Evolutionary conservation across 1,140 invertebrate genomes (phyloP).

Genomic region (Drosophila truncata): DNA sequence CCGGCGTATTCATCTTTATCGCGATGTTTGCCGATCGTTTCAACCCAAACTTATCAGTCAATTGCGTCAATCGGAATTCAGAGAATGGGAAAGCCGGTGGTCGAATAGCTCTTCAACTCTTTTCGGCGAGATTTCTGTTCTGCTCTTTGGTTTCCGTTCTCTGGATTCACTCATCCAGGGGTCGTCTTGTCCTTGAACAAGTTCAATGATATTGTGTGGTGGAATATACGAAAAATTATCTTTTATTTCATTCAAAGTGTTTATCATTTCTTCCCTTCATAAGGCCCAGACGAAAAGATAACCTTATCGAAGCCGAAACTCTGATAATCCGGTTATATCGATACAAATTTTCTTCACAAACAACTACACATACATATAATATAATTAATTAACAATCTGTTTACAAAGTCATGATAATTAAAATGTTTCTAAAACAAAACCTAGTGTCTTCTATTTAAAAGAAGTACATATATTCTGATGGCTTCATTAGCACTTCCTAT

Average conservation of each 20-base stretch:
- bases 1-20: slow-evolving; percentile 25
- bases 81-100: neutral
- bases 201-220: slow-evolving; percentile 65
- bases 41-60: slow-evolving; percentile 24
- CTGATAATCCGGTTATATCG: slow-evolving; percentile 19
- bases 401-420: neutral
- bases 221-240: slow-evolving; percentile 18
- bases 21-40: slow-evolving; percentile 29
- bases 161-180: slow-evolving; percentile 1
- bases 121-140: slow-evolving; percentile 1
- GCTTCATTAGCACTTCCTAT: neutral
- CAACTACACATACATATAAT: no score
- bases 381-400: neutral
- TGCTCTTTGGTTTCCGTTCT: slow-evolving; percentile 27
- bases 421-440: neutral
- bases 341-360: neutral
- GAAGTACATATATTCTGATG: neutral
- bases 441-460: neutral
- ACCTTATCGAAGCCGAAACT: slow-evolving; percentile 1
- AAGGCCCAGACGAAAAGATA: slow-evolving; percentile 20
- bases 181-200: slow-evolving; percentile 67
- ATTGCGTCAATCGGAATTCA: slow-evolving; percentile 43
- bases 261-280: slow-evolving; percentile 49
- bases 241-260: slow-evolving; percentile 26
- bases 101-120: slow-evolving; percentile 1